Conservation (phyloP, 2,888 invertebrate species). For the Tholera decimalis region DNA sequence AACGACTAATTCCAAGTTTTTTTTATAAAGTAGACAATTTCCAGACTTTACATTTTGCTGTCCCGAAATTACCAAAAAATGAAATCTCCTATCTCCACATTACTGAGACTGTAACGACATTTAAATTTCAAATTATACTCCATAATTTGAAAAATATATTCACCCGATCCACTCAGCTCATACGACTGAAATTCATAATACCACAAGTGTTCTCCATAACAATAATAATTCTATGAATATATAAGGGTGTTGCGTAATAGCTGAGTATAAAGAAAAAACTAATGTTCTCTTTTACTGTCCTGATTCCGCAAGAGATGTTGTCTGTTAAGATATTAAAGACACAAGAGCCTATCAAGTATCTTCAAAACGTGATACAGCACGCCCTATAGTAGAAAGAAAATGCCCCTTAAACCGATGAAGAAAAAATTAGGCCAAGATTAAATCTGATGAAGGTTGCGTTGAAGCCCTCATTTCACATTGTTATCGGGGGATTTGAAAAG, state of each 20-base stretch:
- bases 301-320: constrained; percentile 70
- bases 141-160: constrained; percentile 43
- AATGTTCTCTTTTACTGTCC: constrained; percentile 69
- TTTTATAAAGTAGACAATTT: constrained; percentile 26
- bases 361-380: constrained; percentile 72
- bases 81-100: constrained; percentile 37
- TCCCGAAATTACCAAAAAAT: constrained; percentile 27
- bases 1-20: constrained; percentile 23
- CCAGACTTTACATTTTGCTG: constrained; percentile 16
- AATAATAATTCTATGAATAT: constrained; percentile 65
- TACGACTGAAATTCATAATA: constrained; percentile 44
- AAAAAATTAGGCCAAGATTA: constrained; percentile 71
- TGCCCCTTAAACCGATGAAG: constrained; percentile 62
- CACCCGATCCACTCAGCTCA: constrained; percentile 23
- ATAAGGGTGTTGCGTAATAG: constrained; percentile 42
- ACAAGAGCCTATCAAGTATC: constrained; percentile 71
- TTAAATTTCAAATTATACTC: constrained; percentile 56
- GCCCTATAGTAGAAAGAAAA: constrained; percentile 63
- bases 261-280: constrained; percentile 61
- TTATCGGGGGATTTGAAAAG: constrained; percentile 68
- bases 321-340: constrained; percentile 77
- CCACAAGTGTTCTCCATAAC: constrained; percentile 44
- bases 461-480: constrained; percentile 68
- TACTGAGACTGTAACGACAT: constrained; percentile 42
- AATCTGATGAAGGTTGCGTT: constrained; percentile 67